Conservation (phyloP, 2,888 invertebrate genomes). For the Acronicta psi region DNA sequence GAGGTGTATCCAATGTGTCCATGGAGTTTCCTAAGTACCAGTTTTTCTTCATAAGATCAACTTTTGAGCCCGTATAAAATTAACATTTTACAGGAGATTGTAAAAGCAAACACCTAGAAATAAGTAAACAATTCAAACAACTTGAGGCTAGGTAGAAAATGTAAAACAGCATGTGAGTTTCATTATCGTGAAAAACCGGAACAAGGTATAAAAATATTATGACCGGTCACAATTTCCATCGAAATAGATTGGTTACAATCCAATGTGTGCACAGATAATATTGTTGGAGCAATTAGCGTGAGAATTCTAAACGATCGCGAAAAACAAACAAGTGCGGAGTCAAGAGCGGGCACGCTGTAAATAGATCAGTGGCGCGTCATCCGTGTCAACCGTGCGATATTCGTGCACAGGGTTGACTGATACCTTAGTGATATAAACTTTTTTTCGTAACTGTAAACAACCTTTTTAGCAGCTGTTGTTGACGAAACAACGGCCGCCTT, state of each 20-base stretch:
- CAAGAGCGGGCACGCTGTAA: slow-evolving; percentile 70
- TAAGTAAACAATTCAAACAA: too few species aligned
- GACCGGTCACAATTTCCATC: slow-evolving; percentile 15
- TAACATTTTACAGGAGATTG: too few species aligned
- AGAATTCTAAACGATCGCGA: slow-evolving; percentile 64
- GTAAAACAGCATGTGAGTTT: too few species aligned
- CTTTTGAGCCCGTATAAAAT: too few species aligned
- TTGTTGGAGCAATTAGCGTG: slow-evolving; percentile 69
- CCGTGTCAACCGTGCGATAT: slow-evolving; percentile 60
- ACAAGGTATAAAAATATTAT: slow-evolving; percentile 19
- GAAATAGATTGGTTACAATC: slow-evolving; percentile 50
- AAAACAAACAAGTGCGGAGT: slow-evolving; percentile 69
- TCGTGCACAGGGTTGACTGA: slow-evolving; percentile 43
- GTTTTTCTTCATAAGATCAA: too few species aligned
- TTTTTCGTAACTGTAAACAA: background rate
- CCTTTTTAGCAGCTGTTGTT: too few species aligned
- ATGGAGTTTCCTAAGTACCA: too few species aligned
- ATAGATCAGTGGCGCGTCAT: slow-evolving; percentile 69
- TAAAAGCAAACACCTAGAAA: too few species aligned
- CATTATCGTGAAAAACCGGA: slow-evolving; percentile 15
- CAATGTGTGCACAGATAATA: slow-evolving; percentile 57
- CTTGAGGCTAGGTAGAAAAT: too few species aligned
- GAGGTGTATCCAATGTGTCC: too few species aligned
- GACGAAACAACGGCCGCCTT: too few species aligned
- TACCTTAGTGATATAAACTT: background rate